Base-by-base conservation (phyloP, 2,113 vertebrate genomes). In the Dolichotis patagonum region DNA sequence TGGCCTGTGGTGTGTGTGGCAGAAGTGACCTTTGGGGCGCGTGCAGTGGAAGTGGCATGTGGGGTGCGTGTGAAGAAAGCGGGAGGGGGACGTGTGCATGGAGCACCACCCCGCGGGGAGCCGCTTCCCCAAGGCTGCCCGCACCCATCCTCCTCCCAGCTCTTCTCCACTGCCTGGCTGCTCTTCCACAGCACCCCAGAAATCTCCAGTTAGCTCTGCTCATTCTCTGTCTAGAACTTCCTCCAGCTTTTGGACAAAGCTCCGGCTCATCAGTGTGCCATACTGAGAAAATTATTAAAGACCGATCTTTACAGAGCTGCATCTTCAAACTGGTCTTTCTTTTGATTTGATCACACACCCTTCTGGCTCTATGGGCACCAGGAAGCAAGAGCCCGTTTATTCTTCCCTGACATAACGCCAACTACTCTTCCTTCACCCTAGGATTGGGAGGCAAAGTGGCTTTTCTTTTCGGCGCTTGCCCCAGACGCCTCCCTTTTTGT, bases 71-170 rank as follows among this genome's bases (percentile, higher is more conserved):
- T 22, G 17, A 20, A 1, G n/a, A n/a, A 24, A 38, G n/a, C 7
- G 4, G n/a, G 22, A 1, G 19, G 67, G 67, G 4, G 12, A 22
- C 35, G 0, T 52, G 52, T 0, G 0, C 19, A 10, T 4, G 35
- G 65, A 67, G 41, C 41, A 41, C n/a, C 4, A 3, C 49, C 35
- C 22, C 30, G 73, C 26, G 1, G 73, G 38, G 9, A 2, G 2
- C 41, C 0, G 12, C 30, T 2, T 38, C 35, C 19, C 26, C 5
- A 24, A 38, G 20, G 30, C 73, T n/a, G 2, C 46, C 28, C 16
- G 43, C 3, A 0, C 3, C 2, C 46, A 16, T 43, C 26, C 26
- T 56, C 38, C 30, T 14, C 1, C 3, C 0, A 38, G n/a, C 30
- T 11, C 54, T 54, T 10, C 7, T 52, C 38, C 38, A 38, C 2